Evolutionary conservation across 2,113 vertebrate species (phyloP), one percentile per base, ranked within the genome.

Genomic region (Hyaena hyaena): DNA sequence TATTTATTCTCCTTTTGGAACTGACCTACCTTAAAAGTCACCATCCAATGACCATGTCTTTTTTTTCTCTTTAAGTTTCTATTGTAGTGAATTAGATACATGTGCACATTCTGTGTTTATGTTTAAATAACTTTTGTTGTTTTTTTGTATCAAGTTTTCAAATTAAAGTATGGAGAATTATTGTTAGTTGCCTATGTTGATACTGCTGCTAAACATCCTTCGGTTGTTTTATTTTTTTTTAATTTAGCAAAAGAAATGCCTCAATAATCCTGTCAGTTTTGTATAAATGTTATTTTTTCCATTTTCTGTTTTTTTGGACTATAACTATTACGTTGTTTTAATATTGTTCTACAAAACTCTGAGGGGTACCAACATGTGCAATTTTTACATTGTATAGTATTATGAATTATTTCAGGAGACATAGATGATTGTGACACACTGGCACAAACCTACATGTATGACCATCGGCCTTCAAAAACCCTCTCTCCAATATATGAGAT

Each of bases 351-450:
- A 97, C 98, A 98, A 98, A 98, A 98, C 98, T 98, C 98, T 98
- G 98, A 98, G 98, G 98, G 98, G 97, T 90, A 98, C 93, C 97
- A 98, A 98, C 96, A 96, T 98, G 99, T 98, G 97, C 99, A 99
- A 98, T 98, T 99, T 99, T 99, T 99, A 99, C 99, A 99, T 99
- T 99, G 99, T 99, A 98, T 99, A 99, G 99, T 99, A 99, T 99
- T 99, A 99, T 99, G 99, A 99, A 99, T 99, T 99, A 99, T 99
- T 99, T 99, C 99, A 99, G 99, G 99, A 99, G 98, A 99, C 99
- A 99, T 99, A 99, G 99, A 99, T 99, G 99, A 99, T 99, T 99
- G 99, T 99, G 99, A 99, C 98, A 99, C 99, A 99, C 98, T 99
- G 99, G 99, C 99, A 99, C 99, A 99, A 99, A 99, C 97, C 99